These are phyloP conservation scores for Cossypha heuglini DNA, from an alignment of 2,797 vertebrate species.

Conservation along the genomic window DNA sequence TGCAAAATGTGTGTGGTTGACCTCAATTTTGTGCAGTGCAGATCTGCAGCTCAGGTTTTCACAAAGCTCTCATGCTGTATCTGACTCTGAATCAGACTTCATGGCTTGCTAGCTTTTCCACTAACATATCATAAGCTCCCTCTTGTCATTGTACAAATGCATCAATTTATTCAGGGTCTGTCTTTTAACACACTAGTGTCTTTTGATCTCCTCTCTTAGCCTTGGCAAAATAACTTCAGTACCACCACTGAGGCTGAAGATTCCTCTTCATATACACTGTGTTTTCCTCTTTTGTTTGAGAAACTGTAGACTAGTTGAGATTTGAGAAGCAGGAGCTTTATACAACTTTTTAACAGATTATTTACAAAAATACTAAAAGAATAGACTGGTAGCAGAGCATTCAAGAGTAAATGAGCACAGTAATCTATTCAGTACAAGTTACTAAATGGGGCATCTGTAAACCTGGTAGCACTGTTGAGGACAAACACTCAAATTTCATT, in stretches of 20 bases:
- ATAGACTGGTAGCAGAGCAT: neutral
- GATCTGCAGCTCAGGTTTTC: neutral
- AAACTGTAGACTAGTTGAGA: neutral
- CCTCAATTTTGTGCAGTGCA: slow-evolving; percentile 17
- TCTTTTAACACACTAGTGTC: neutral
- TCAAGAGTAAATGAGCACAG: neutral
- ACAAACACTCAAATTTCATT: neutral
- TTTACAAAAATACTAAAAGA: slow-evolving; percentile 42
- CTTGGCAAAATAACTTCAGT: neutral
- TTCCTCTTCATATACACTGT: neutral
- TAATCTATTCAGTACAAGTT: neutral
- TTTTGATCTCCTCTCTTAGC: neutral
- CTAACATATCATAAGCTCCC: neutral
- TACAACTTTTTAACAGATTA: neutral
- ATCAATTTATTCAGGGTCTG: neutral
- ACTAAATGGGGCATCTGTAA: neutral
- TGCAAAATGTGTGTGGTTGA: neutral
- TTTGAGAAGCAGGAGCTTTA: neutral
- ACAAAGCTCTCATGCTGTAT: neutral
- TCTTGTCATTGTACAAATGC: neutral
- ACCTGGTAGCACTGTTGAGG: neutral
- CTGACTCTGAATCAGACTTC: neutral
- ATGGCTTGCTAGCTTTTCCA: neutral
- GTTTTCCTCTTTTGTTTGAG: neutral
- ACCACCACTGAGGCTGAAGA: neutral